These are phyloP conservation scores for Pardalotus punctatus DNA, from an alignment of 2,113 vertebrate genomes.

Conservation along the genomic window DNA sequence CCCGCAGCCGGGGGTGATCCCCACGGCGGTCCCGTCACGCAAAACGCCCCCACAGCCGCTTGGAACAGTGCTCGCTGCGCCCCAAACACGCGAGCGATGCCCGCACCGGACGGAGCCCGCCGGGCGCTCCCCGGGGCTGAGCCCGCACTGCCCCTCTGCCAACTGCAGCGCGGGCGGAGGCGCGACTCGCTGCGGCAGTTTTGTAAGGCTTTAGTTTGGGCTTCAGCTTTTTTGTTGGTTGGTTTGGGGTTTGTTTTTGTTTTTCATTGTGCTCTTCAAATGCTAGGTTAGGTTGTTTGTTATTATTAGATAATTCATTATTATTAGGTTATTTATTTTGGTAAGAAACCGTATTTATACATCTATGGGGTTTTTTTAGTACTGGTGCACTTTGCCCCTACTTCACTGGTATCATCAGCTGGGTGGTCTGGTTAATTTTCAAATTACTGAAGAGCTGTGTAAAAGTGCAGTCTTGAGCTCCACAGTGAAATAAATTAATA, in stretches of 20 bases:
- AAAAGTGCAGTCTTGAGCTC: neutral
- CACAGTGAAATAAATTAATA: neutral
- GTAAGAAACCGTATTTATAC: neutral
- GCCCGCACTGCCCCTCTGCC: neutral
- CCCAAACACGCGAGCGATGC: rapidly evolving
- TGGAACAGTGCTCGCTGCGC: neutral
- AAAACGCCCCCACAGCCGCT: rapidly evolving
- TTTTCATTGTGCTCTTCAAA: neutral
- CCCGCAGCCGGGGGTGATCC: neutral
- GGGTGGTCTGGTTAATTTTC: neutral
- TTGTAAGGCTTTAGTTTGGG: rapidly evolving
- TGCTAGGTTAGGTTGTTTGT: neutral
- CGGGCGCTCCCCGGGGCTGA: neutral
- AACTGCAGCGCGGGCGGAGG: neutral
- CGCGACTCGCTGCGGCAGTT: rapidly evolving
- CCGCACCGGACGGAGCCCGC: neutral
- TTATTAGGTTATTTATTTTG: neutral
- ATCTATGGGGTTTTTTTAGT: neutral
- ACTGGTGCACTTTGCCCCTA: rapidly evolving
- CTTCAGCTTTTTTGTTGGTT: neutral
- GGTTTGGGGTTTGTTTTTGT: neutral
- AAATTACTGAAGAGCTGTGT: neutral
- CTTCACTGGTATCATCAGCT: neutral
- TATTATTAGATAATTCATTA: neutral
- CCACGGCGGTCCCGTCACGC: neutral